Evolutionary conservation across 2,797 vertebrate species (phyloP).

Genomic region (Limosa lapponica): DNA sequence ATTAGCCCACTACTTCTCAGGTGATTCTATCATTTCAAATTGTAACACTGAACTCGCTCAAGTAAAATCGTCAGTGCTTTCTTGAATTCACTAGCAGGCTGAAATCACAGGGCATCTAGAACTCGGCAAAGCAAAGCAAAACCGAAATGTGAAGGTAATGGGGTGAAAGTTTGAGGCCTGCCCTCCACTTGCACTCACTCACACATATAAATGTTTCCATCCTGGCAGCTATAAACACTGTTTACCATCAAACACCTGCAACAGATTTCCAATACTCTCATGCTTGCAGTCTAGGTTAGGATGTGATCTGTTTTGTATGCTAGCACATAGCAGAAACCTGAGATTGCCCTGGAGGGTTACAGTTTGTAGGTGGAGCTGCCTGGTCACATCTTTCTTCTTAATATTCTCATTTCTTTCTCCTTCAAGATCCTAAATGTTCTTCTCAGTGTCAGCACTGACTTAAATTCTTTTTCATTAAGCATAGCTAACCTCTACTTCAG

Average conservation of each 20-base stretch:
- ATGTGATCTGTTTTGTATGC: slow-evolving; percentile 21
- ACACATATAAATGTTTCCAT: slow-evolving; percentile 51
- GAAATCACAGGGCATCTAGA: not conserved
- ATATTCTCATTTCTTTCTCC: not conserved
- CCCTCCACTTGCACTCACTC: slow-evolving; percentile 63
- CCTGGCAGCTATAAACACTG: slow-evolving; percentile 62
- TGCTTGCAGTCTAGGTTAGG: slow-evolving; percentile 3
- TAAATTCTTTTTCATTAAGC: not conserved
- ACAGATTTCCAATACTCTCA: slow-evolving; percentile 43
- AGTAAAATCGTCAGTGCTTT: not conserved
- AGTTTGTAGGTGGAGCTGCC: slow-evolving; percentile 17
- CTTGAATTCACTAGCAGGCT: not conserved
- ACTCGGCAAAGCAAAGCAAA: slow-evolving; percentile 48
- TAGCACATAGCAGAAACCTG: not conserved
- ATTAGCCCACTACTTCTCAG: slow-evolving; percentile 39
- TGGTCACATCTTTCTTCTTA: slow-evolving; percentile 22
- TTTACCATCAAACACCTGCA: slow-evolving; percentile 69
- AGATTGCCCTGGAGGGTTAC: slow-evolving; percentile 29
- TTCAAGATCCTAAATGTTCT: not conserved
- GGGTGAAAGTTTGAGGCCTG: slow-evolving; percentile 70
- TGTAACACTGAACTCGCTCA: slow-evolving; percentile 3
- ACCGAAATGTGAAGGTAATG: slow-evolving; percentile 38
- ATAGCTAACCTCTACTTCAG: not conserved
- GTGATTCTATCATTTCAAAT: slow-evolving; percentile 27
- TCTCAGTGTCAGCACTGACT: not conserved